Percentiles rank a stretch among this genome's conserved stretches.
These are phyloP conservation scores for Peucedramus taeniatus DNA, from an alignment of 2,113 vertebrate genomes.

Conservation along the genomic window DNA sequence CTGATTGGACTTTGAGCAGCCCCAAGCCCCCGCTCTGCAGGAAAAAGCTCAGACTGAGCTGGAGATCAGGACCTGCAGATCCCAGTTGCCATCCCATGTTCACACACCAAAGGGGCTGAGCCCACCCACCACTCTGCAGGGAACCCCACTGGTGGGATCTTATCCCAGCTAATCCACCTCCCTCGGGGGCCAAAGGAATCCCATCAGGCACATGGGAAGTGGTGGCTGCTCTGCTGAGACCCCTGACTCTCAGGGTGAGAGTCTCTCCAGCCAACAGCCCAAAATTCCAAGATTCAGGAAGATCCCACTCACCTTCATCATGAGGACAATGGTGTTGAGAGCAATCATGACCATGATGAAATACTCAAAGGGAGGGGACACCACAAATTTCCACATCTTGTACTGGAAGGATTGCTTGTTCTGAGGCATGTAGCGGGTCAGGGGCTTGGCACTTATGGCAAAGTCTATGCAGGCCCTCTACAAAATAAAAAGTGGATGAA, in stretches of 20 bases:
- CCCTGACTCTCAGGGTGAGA: not conserved
- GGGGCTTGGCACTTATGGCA: constrained; percentile 91
- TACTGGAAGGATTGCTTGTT: constrained; percentile 95
- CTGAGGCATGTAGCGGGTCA: constrained; percentile 96
- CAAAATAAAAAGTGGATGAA: not conserved
- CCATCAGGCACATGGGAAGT: not conserved
- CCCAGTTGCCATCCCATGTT: not conserved
- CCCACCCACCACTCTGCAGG: accelerated
- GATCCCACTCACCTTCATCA: constrained; percentile 90
- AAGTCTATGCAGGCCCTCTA: constrained; percentile 98
- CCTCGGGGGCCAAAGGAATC: not conserved
- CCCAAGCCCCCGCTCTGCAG: not conserved
- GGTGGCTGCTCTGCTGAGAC: not conserved
- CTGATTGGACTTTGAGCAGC: not conserved
- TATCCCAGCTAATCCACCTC: not conserved
- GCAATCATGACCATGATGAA: constrained; percentile 99
- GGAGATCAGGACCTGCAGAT: not conserved
- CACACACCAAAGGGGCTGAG: not conserved
- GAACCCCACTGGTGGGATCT: not conserved
- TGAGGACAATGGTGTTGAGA: constrained; percentile 94
- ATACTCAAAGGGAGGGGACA: constrained; percentile 94
- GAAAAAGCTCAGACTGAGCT: not conserved
- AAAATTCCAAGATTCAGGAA: not conserved
- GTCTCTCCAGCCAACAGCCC: not conserved
- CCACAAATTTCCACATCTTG: constrained; percentile 95